A percentile compares a stretch with the other conserved stretches of the same genome.
phyloP scores from a whole-genome alignment of 2,888 invertebrate species.

The Theodoxus fluviatilis region DNA sequence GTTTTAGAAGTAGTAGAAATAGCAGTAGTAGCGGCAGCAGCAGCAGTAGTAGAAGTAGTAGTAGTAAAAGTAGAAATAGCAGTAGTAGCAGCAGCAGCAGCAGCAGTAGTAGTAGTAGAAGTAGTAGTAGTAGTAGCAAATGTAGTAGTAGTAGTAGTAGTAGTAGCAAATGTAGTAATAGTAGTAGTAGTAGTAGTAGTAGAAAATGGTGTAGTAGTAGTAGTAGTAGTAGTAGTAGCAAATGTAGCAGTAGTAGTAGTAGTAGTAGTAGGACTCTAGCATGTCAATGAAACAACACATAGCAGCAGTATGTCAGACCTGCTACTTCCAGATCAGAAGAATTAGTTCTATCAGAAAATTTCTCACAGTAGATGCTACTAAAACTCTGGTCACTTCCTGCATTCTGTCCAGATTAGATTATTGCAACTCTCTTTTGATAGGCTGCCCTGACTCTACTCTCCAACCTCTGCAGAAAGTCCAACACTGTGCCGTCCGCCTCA shows the following conservation, averaged over 20 bases:
- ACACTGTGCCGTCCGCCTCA: no score
- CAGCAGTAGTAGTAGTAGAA: conserved; percentile 2
- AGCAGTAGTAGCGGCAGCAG: conserved; percentile 9
- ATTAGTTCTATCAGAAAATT: no score
- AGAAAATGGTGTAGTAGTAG: conserved; percentile 18
- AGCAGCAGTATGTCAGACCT: no score
- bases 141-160: conserved; percentile 17
- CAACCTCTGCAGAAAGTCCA: no score
- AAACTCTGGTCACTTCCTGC: no score
- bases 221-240: conserved; percentile 18
- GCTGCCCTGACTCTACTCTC: no score
- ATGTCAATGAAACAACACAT: no score
- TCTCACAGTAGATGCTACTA: no score
- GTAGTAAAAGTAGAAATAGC: background rate
- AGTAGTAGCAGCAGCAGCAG: background rate
- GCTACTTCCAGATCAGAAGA: no score
- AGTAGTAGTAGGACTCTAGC: background rate
- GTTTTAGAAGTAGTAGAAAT: no score
- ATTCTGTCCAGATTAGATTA: no score
- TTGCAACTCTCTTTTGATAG: no score
- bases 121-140: conserved; percentile 7
- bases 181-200: conserved; percentile 20
- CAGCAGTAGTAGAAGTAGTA: background rate
- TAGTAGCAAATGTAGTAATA: conserved; percentile 1
- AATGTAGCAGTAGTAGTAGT: conserved; percentile 18